Conservation (phyloP, 2,113 vertebrate species). For the Apodemus speciosus region DNA sequence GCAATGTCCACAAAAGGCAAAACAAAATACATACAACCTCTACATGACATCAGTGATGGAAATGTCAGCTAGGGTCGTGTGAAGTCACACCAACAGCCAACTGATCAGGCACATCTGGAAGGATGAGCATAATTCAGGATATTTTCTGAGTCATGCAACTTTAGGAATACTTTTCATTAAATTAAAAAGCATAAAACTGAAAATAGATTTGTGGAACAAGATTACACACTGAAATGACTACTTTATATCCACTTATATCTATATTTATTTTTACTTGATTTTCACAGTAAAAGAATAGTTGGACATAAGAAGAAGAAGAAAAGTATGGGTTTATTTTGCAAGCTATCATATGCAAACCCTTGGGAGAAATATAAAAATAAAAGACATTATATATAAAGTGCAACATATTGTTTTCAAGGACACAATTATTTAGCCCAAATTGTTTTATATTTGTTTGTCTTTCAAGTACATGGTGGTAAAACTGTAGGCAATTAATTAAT, state of each 20-base stretch:
- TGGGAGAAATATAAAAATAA: conserved; percentile 56
- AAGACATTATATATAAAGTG: conserved; percentile 47
- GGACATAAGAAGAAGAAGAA: conserved; percentile 34
- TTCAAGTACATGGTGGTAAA: conserved; percentile 48
- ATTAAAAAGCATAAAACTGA: background rate
- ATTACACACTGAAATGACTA: conserved; percentile 30
- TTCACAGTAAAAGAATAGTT: conserved; percentile 55
- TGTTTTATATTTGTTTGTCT: conserved; percentile 52
- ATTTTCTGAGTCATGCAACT: background rate
- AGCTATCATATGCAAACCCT: background rate
- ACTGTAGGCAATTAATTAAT: conserved; percentile 65
- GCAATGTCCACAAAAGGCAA: background rate
- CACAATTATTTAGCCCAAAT: conserved; percentile 32
- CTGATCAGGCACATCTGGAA: background rate
- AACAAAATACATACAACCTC: background rate
- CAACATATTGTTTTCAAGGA: conserved; percentile 46
- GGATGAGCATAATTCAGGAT: background rate
- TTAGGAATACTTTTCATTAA: background rate
- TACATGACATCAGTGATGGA: background rate
- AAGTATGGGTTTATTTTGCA: conserved; percentile 25
- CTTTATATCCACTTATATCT: conserved; percentile 48
- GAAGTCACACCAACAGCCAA: background rate
- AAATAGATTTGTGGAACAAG: conserved; percentile 36
- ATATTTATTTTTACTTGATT: conserved; percentile 26
- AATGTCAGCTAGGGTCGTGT: background rate